A percentile compares a stretch with the other conserved stretches of the same genome.
Conservation (phyloP, 2,888 invertebrate genomes). For the Steromphala cineraria region DNA sequence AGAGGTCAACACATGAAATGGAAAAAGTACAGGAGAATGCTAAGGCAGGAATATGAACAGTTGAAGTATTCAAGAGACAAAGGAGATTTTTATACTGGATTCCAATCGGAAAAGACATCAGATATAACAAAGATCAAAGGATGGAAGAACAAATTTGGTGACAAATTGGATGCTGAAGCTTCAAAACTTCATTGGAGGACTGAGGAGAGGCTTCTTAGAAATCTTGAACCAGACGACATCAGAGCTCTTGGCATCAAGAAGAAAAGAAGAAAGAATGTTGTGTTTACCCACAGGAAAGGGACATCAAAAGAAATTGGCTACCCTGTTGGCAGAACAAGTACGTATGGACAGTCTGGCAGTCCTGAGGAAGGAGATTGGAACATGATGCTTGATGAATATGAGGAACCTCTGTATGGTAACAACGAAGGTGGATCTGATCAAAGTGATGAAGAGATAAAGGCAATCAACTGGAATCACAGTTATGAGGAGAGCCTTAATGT, state of each 20-base stretch:
- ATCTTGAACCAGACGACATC: constrained; percentile 53
- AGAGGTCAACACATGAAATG: constrained; percentile 63
- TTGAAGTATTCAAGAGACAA: background rate
- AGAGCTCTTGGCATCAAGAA: constrained; percentile 56
- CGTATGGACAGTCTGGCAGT: background rate
- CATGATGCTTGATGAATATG: constrained; percentile 35
- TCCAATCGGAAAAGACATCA: constrained; percentile 51
- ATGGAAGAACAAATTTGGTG: constrained; percentile 62
- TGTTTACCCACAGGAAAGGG: constrained; percentile 43
- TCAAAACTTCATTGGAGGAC: constrained; percentile 58
- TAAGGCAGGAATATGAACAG: constrained; percentile 44
- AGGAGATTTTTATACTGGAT: background rate
- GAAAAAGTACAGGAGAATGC: constrained; percentile 58
- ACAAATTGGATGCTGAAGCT: constrained; percentile 21
- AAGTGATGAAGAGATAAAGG: constrained; percentile 26
- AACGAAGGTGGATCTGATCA: background rate
- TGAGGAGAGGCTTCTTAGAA: constrained; percentile 55
- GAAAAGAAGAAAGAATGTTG: constrained; percentile 51
- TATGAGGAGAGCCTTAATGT: background rate
- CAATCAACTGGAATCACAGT: background rate
- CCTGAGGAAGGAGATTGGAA: background rate
- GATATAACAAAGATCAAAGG: constrained; percentile 68
- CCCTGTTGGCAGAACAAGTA: background rate
- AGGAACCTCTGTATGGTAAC: background rate
- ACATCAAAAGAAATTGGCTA: background rate